Conservation (phyloP, 2,797 vertebrate species). For the Nannoperca australis region DNA sequence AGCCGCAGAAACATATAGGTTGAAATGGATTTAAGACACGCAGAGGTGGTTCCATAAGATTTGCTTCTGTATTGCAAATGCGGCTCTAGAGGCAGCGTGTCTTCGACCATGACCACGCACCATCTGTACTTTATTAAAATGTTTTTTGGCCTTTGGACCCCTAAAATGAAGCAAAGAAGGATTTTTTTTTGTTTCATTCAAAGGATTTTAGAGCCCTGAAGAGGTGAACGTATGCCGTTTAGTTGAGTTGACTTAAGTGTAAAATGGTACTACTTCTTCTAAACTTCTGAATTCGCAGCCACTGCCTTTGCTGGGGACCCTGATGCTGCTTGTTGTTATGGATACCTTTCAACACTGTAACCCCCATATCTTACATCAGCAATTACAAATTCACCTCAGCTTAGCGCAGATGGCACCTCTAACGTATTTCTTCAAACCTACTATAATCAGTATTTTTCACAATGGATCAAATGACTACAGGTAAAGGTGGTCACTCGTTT, state of each 20-base stretch:
- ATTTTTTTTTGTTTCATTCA: not conserved
- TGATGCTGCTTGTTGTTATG: not conserved
- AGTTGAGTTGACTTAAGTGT: not conserved
- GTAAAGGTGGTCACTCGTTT: not conserved
- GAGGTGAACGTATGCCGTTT: not conserved
- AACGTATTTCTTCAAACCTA: not conserved
- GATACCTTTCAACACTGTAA: not conserved
- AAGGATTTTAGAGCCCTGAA: not conserved
- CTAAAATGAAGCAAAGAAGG: not conserved
- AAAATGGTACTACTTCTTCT: constrained; percentile 6
- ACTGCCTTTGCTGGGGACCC: not conserved
- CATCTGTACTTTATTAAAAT: not conserved
- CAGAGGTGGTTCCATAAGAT: not conserved
- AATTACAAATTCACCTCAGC: not conserved
- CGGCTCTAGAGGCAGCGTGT: not conserved
- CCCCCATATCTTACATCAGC: not conserved
- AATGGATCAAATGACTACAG: not conserved
- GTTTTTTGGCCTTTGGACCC: not conserved
- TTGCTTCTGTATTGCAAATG: not conserved
- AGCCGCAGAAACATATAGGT: not conserved
- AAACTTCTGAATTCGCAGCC: not conserved
- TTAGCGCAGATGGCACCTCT: not conserved
- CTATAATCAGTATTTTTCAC: not conserved
- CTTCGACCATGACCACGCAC: constrained; percentile 2
- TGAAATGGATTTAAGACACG: constrained; percentile 11